Evolutionary conservation across 2,113 vertebrate genomes (phyloP).

Genomic region (Isichthys henryi): DNA sequence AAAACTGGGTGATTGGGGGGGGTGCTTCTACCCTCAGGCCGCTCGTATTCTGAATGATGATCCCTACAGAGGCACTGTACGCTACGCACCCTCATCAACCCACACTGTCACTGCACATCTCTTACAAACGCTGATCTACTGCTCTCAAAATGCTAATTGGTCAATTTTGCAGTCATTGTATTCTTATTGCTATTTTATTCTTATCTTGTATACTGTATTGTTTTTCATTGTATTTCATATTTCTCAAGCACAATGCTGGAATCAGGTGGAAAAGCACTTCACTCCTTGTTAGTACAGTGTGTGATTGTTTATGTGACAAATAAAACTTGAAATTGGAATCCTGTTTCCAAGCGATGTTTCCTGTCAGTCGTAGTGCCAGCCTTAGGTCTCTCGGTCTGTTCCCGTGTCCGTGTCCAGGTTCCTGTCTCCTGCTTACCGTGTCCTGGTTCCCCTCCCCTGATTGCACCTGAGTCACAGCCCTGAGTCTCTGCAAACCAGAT

Average conservation of each 20-base stretch:
- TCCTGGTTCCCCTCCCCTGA: not conserved
- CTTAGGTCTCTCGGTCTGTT: not conserved
- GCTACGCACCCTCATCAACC: not conserved
- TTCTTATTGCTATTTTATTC: not conserved
- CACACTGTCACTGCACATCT: not conserved
- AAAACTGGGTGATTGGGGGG: not conserved
- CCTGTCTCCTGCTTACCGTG: not conserved
- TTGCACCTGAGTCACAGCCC: not conserved
- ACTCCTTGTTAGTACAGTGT: not conserved
- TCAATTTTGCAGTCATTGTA: not conserved
- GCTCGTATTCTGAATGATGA: not conserved
- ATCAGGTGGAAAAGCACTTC: not conserved
- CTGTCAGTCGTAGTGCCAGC: not conserved
- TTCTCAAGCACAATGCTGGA: not conserved
- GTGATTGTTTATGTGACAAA: not conserved
- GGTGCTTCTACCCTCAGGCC: not conserved
- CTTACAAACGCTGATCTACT: not conserved
- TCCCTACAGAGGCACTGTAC: not conserved
- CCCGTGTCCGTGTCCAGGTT: not conserved
- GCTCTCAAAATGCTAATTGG: too few relatives aligned
- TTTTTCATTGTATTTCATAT: not conserved
- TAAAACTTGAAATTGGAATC: not conserved
- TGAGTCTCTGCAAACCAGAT: not conserved
- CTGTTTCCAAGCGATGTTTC: not conserved
- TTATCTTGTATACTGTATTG: not conserved